phyloP scores from a whole-genome alignment of 2,797 vertebrate species.

The Chaetodon trifasciatus region DNA sequence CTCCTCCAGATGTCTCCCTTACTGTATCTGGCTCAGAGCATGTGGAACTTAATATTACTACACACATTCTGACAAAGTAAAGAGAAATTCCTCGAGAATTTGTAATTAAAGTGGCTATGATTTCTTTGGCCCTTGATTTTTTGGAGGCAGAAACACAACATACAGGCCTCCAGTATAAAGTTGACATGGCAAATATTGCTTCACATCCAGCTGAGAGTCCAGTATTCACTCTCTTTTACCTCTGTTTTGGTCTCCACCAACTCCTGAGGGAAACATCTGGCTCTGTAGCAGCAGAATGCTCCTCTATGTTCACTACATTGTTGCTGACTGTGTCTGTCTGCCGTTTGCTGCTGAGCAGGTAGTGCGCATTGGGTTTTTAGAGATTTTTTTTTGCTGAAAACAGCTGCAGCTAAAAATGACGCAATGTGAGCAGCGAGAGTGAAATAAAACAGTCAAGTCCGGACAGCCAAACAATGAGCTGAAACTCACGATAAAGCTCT shows the following conservation, averaged over 20 bases:
- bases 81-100: background rate
- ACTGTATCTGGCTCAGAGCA: conserved; percentile 3
- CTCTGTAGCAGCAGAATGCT: conserved; percentile 7
- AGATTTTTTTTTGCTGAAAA: conserved; percentile 18
- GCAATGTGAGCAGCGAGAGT: conserved; percentile 1
- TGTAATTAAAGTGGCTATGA: conserved; percentile 1
- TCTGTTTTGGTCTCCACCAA: conserved; percentile 2
- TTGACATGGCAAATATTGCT: background rate
- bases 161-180: background rate
- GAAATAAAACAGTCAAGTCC: conserved; percentile 20
- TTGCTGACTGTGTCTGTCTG: background rate
- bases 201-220: background rate
- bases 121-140: background rate
- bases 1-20: background rate
- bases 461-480: conserved; percentile 1
- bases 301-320: conserved; percentile 1
- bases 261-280: conserved; percentile 4
- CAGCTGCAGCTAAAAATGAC: background rate
- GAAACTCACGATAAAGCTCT: background rate
- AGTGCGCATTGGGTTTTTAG: background rate
- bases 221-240: background rate
- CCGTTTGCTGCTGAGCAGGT: conserved; percentile 9
- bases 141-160: background rate
- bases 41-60: conserved; percentile 8
- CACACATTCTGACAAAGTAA: background rate